A percentile compares a stretch with the other conserved stretches of the same genome.
These are phyloP conservation scores for Micromesistius poutassou DNA, from an alignment of 2,797 vertebrate species.

Conservation along the genomic window DNA sequence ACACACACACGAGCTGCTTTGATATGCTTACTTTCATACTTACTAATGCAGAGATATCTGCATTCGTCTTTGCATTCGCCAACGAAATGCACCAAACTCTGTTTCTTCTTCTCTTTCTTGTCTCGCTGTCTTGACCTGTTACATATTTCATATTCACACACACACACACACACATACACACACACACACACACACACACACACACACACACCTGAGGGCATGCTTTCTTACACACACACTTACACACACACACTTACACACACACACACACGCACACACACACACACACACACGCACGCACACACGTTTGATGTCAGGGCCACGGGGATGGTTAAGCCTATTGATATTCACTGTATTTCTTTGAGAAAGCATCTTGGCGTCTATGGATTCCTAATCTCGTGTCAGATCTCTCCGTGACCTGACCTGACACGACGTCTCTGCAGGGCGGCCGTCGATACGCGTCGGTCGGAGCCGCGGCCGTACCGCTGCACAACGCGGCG, in stretches of 20 bases:
- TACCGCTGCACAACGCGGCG: neutral
- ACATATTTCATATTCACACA: neutral
- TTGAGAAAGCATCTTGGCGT: neutral
- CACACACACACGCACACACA: neutral
- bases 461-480: neutral
- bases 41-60: neutral
- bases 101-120: neutral
- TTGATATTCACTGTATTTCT: neutral
- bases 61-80: too few species aligned
- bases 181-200: slow-evolving; percentile 1
- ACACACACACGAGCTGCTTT: slow-evolving; percentile 3
- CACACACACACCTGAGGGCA: neutral
- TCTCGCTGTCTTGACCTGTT: neutral
- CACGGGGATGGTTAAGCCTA: neutral
- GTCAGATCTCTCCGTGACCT: neutral
- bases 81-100: neutral
- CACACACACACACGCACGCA: neutral
- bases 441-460: neutral
- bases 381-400: neutral
- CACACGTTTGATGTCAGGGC: neutral
- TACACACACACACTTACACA: neutral
- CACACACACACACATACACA: neutral
- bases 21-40: neutral
- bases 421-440: neutral
- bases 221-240: neutral